Conservation (phyloP, 2,113 vertebrate species). For the Nothocercus nigrocapillus region DNA sequence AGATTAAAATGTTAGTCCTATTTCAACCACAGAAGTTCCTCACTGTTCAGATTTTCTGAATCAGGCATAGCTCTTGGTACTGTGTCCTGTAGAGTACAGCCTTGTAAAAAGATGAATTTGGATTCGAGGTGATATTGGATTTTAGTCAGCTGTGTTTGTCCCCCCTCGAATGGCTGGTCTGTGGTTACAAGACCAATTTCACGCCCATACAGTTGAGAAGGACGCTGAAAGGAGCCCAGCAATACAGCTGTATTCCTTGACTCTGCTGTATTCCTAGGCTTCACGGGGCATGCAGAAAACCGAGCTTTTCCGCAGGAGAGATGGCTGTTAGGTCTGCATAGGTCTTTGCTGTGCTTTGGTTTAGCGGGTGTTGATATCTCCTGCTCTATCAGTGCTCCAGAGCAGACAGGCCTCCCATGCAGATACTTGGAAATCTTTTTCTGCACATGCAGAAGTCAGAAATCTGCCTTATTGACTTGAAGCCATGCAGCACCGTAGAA, state of each 20-base stretch:
- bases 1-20: neutral
- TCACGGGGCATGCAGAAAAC: neutral
- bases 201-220: neutral
- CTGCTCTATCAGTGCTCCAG: neutral
- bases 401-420: neutral
- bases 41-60: neutral
- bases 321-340: accelerated
- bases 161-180: neutral
- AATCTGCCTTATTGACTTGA: neutral
- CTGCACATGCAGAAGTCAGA: neutral
- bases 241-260: neutral
- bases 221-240: neutral
- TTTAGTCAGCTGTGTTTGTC: accelerated
- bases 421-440: neutral
- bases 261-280: neutral
- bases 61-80: neutral
- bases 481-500: neutral
- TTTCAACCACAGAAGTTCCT: neutral
- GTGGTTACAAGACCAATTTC: neutral
- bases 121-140: neutral
- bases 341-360: neutral
- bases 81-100: neutral
- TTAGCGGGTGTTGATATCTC: neutral
- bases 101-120: neutral
- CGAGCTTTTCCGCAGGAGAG: neutral